Base-by-base conservation (phyloP, 2,113 vertebrate species). In the Passer montanus region DNA sequence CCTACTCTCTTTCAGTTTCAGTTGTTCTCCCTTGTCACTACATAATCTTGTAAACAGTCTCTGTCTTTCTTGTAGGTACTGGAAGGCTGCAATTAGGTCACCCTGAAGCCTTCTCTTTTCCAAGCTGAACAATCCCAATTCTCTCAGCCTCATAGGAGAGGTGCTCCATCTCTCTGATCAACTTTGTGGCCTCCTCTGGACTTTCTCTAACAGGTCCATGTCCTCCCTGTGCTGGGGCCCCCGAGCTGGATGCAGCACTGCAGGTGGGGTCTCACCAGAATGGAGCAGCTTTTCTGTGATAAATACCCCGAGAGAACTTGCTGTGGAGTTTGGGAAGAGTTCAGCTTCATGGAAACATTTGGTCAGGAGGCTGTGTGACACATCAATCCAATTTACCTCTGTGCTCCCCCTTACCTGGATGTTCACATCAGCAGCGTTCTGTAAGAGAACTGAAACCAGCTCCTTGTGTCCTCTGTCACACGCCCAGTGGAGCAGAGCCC, bases 401-500 rank as follows among this genome's bases (percentile, higher is more conserved):
- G 58, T 27, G 37, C 15, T 47, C 33, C 35, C 41, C 53, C 98
- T 98, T 98, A 99, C 99, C 99, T 99, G 99, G 97, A 98, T 98
- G 97, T 99, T 99, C 96, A 99, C 98, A 2, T 99, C 98, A 18
- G 99, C 99, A 91, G 98, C 98, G 16, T 98, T 97, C 49, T 99
- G 98, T 35, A 99, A 97, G 80, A 99, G 97, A 39, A 99, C 94
- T n/a, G 98, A 98, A 84, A 99, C 99, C 93, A 99, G 97, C 52
- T 99, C 99, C 95, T 99, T 99, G 96, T 99, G 99, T 94, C 99
- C 99, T 97, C 99, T 97, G 94, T 99, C 99, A 74, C 99, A 99
- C 0, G 99, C 98, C 99, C 99, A 99, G 89, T 99, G 99, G 60
- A 99, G 98, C 41, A 99, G 98, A 67, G 98, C 98, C 89, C 99